Base-by-base conservation (phyloP, 2,888 invertebrate species). In the Pterostichus madidus region DNA sequence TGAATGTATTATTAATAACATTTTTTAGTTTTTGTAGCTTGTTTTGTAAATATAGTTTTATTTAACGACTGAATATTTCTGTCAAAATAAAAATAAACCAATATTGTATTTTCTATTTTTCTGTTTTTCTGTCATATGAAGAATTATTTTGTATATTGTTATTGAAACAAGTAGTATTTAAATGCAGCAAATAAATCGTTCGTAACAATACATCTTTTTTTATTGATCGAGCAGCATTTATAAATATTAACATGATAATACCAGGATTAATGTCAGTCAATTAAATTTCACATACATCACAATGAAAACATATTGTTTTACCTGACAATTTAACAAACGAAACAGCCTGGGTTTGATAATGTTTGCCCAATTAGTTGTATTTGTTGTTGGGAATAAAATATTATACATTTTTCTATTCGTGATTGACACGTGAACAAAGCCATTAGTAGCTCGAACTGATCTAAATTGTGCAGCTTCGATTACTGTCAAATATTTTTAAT, bases 221-320 rank as follows among this genome's bases (percentile, higher is more conserved):
- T 64, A 64, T 64, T 32, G 64, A 35, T 64, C 64, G 35, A 32
- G 2, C n/a, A 64, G 35, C 13, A 64, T 64, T 64, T 64, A 64
- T 64, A 64, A 71, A 71, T 71, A 46, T 44, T 71, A 71, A 71
- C 71, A 71, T 71, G 44, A 46, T 71, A 71, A 71, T 71, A 15
- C 71, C 17, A 46, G 49, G 71, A 71, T 71, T 71, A 71, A 71
- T 71, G 49, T 17, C 71, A 71, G 71, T 71, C 71, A 71, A 71
- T 71, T 71, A 71, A 71, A 71, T 71, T 71, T 49, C 49, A 46
- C 49, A 71, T 71, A n/a, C 44, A 46, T 71, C 71, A 71, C 6
- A 46, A 4, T 39, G 5, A 59, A 31, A 59, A 59, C 31, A 13
- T 13, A 64, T 32, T 35, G 64, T 13, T 64, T n/a, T 31, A 31